Conservation (phyloP, 2,797 vertebrate genomes). For the Mus caroli region DNA sequence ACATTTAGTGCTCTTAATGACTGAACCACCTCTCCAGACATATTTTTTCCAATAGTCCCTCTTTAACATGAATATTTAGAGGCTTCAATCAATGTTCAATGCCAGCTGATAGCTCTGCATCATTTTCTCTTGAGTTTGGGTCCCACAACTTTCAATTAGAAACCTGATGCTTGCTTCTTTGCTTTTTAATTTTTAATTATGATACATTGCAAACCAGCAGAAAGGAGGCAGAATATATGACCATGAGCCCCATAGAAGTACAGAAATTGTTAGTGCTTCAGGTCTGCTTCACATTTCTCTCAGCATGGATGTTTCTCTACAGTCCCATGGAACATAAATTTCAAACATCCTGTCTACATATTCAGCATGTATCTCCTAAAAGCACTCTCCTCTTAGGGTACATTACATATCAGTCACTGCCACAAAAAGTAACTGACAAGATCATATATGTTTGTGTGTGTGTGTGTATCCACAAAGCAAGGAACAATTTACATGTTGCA, state of each 20-base stretch:
- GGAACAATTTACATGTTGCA: background rate
- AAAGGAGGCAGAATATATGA: background rate
- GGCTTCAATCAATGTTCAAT: background rate
- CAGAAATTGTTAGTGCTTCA: background rate
- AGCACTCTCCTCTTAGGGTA: constrained; percentile 18
- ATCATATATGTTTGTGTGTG: too few species aligned
- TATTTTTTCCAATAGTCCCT: constrained; percentile 4
- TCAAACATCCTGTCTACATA: constrained; percentile 45
- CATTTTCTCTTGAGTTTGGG: background rate
- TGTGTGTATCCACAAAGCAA: background rate
- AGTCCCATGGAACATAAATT: constrained; percentile 46
- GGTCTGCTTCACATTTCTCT: background rate
- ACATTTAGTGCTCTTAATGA: too few species aligned
- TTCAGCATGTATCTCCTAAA: background rate
- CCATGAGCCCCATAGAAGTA: background rate
- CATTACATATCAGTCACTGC: background rate
- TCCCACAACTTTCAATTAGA: background rate
- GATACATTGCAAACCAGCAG: background rate
- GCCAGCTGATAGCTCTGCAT: background rate
- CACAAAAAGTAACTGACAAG: constrained; percentile 50
- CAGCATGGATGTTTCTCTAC: background rate
- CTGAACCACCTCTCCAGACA: too few species aligned
- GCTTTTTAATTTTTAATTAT: constrained; percentile 15
- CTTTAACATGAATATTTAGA: constrained; percentile 32
- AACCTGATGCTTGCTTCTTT: background rate